A percentile compares a stretch with the other conserved stretches of the same genome.
Evolutionary conservation across 2,888 invertebrate genomes (phyloP).

Genomic region (Epinotia nisella): DNA sequence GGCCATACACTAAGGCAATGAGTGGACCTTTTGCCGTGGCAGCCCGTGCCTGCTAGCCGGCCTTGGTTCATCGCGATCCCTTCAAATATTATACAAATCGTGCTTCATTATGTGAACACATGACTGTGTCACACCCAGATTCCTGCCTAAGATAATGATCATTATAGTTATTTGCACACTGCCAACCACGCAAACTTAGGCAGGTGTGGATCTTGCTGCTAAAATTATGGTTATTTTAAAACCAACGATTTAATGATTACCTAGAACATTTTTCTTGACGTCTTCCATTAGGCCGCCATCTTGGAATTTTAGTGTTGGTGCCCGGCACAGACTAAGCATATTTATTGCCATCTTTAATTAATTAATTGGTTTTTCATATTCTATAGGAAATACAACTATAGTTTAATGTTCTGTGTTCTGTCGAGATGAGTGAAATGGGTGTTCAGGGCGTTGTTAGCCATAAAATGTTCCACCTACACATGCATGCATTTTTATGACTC

Average conservation of each 20-base stretch:
- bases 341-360: no score
- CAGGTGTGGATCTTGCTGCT: not conserved
- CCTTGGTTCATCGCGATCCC: conserved; percentile 21
- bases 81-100: conserved; percentile 18
- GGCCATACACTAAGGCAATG: no score
- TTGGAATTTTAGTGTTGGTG: no score
- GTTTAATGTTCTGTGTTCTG: not conserved
- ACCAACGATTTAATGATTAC: no score
- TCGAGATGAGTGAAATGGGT: not conserved
- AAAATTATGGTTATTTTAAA: no score
- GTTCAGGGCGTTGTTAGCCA: not conserved
- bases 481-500: conserved; percentile 1
- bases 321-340: no score
- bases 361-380: no score
- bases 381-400: no score
- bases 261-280: no score
- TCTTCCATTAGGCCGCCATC: no score
- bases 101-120: conserved; percentile 2
- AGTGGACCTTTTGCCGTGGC: not conserved
- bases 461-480: not conserved
- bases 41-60: not conserved
- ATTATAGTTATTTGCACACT: not conserved
- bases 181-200: not conserved
- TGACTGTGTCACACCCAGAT: not conserved
- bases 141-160: not conserved